Base-by-base conservation (phyloP, 35 echinoderm and acorn worm species). In the Eucidaris tribuloides region DNA sequence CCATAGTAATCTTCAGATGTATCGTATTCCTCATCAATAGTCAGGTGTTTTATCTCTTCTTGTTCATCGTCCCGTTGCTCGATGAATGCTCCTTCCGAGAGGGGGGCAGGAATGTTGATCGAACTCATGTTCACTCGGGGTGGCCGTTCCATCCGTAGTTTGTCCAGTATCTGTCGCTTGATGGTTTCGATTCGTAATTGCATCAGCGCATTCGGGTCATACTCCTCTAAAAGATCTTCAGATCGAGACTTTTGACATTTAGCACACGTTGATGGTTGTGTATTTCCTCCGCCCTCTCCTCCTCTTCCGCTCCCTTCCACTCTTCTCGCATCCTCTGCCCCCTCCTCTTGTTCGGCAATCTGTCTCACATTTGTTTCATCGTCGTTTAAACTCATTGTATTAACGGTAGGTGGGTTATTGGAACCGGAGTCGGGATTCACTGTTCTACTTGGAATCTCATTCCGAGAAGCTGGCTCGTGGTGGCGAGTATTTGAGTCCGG, bases 141-240 rank as follows among this genome's bases (percentile, higher is more conserved):
- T 40, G 84, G 84, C 36, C 55, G 43, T 15, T 86, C 79, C 66
- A 92, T 46, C 57, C 70, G 56, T 4, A 92, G 79, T 66, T 92
- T 92, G 39, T 70, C 65, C 35, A 92, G 62, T 58, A 92, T 92
- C 19, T 81, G 83, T 25, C 46, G 83, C 64, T 92, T 92, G 19
- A 92, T 92, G 37, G 42, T 52, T 59, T 92, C 83, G 15, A 92
- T 71, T 0, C 90, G 78, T 14, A 92, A 17, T 20, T 84, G 71
- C 34, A 83, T 35, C 31, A 79, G 23, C 34, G 46, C 68, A 27
- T 91, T 57, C 3, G 88, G 88, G 40, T 83, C 80, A 36, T 64
- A 64, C 19, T 83, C 58, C 37, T 65, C 58, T 3, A 83, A 23
- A 25, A 74, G 38, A 17, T 74, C 68, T 74, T 74, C 68, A 22